phyloP scores from a whole-genome alignment of 2,888 invertebrate species.

The Luperina testacea region DNA sequence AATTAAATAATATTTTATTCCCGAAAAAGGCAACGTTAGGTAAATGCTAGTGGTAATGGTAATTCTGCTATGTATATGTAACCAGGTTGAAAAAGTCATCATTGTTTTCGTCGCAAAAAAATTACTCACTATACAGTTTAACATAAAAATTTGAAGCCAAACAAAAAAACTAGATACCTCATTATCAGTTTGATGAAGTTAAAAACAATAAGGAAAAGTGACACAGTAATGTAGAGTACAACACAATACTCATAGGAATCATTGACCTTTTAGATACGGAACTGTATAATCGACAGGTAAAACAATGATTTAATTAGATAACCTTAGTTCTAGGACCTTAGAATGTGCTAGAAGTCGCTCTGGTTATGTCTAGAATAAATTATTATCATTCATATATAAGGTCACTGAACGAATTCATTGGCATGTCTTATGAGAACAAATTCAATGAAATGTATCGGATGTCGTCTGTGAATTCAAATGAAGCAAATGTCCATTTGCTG shows the following conservation, averaged over 20 bases:
- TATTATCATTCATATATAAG: constrained; percentile 14
- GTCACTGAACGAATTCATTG: constrained; percentile 15
- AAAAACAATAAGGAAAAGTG: constrained; percentile 34
- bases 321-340: constrained; percentile 36
- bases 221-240: constrained; percentile 6
- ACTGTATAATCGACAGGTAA: constrained; percentile 32
- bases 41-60: no score
- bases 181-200: constrained; percentile 3
- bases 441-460: neutral
- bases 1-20: neutral
- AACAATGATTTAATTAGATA: constrained; percentile 27
- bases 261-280: constrained; percentile 48
- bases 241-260: constrained; percentile 26
- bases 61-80: neutral
- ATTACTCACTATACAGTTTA: neutral
- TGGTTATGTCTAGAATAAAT: constrained; percentile 6
- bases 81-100: neutral
- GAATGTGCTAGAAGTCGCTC: constrained; percentile 22
- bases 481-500: neutral
- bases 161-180: neutral
- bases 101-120: neutral
- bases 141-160: neutral
- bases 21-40: neutral
- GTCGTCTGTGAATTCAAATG: neutral
- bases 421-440: neutral